phyloP scores from a whole-genome alignment of 1,140 invertebrate genomes.

The Thaumatotibia leucotreta region DNA sequence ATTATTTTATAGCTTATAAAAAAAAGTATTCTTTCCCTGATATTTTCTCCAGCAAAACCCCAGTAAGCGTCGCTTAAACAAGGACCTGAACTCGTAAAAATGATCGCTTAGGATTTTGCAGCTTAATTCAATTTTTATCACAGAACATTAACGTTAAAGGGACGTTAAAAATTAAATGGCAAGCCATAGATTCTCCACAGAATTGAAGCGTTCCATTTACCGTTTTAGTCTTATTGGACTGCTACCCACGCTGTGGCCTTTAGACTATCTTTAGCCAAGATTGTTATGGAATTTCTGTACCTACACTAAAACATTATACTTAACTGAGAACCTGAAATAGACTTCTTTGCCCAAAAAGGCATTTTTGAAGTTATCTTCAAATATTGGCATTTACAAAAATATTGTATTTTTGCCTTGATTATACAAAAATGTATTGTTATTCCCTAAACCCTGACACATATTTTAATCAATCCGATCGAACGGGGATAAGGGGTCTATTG shows the following conservation, averaged over 20 bases:
- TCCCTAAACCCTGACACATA: too few species aligned
- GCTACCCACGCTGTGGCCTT: background rate
- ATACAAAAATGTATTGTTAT: too few species aligned
- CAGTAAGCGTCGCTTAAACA: background rate
- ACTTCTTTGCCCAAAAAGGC: too few species aligned
- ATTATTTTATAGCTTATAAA: too few species aligned
- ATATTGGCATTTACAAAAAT: too few species aligned
- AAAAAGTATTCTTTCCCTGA: too few species aligned
- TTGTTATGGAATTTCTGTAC: background rate
- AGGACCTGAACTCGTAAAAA: background rate
- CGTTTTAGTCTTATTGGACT: background rate
- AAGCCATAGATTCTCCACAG: background rate
- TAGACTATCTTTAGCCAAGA: background rate
- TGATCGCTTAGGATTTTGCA: background rate
- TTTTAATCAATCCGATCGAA: too few species aligned
- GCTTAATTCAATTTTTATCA: slow-evolving; percentile 7
- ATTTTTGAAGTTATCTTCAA: too few species aligned
- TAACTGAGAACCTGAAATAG: background rate
- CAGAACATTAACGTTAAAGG: background rate
- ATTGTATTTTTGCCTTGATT: too few species aligned
- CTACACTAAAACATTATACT: background rate
- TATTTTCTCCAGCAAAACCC: background rate
- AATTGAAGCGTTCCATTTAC: background rate
- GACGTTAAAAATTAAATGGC: background rate
- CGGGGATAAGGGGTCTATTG: too few species aligned